A percentile compares a stretch with the other conserved stretches of the same genome.
phyloP scores from a whole-genome alignment of 2,888 invertebrate species.

The Sabatieria punctata region DNA sequence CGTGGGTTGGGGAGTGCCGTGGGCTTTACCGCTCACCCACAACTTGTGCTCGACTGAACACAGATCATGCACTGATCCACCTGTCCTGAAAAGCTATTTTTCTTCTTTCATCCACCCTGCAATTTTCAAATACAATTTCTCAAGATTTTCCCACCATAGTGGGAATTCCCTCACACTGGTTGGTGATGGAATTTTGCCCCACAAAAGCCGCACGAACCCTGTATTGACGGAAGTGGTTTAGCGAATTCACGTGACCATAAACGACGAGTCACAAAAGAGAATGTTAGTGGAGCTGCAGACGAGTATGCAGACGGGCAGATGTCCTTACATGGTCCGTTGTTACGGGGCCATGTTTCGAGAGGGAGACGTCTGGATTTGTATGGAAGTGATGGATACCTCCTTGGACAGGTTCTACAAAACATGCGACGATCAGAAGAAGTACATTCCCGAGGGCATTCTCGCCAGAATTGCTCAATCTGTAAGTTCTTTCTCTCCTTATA shows the following conservation, averaged over 20 bases:
- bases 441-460: conserved; percentile 69
- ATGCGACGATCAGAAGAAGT: conserved; percentile 56
- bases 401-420: conserved; percentile 88
- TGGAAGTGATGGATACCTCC: conserved; percentile 98
- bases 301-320: conserved; percentile 86
- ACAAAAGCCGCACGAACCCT: too few relatives aligned
- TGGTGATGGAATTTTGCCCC: too few relatives aligned
- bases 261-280: conserved; percentile 76
- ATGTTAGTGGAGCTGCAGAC: conserved; percentile 91
- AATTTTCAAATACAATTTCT: too few relatives aligned
- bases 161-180: too few relatives aligned
- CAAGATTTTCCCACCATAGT: too few relatives aligned
- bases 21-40: too few relatives aligned
- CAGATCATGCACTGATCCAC: too few relatives aligned
- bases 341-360: conserved; percentile 93
- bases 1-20: too few relatives aligned
- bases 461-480: conserved; percentile 69
- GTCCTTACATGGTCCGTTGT: conserved; percentile 67
- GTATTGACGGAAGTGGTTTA: too few relatives aligned
- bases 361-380: conserved; percentile 99
- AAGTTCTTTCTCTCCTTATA: conserved; percentile 25
- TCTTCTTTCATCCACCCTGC: too few relatives aligned
- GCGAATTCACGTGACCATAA: conserved; percentile 82
- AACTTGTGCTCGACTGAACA: too few relatives aligned
- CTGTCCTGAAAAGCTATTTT: too few relatives aligned